Percentiles rank a stretch among this genome's conserved stretches.
These are phyloP conservation scores for Heterochromis multidens DNA, from an alignment of 2,113 vertebrate genomes.

Conservation along the genomic window DNA sequence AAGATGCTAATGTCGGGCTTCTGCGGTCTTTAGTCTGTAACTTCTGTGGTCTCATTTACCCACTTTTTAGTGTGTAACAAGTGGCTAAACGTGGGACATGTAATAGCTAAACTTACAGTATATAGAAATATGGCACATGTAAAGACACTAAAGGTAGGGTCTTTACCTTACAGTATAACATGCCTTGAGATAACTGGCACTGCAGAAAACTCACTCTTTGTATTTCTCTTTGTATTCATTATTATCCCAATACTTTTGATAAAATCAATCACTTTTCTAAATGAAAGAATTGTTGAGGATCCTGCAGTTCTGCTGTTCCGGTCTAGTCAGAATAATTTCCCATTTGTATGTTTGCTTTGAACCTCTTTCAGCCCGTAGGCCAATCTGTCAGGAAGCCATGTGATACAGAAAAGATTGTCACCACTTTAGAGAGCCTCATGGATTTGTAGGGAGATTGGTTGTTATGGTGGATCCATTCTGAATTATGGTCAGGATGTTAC, in stretches of 20 bases:
- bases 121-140: background rate
- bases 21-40: accelerated
- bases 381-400: background rate
- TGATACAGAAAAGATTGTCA: background rate
- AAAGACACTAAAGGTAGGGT: background rate
- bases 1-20: background rate
- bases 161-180: background rate
- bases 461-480: background rate
- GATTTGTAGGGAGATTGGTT: background rate
- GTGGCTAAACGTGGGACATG: background rate
- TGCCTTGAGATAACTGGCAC: background rate
- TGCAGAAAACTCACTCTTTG: background rate
- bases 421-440: background rate
- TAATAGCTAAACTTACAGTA: background rate
- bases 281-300: background rate
- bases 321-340: background rate
- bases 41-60: background rate
- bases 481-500: background rate
- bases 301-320: background rate
- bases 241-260: background rate
- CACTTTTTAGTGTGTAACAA: background rate
- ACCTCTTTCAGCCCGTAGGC: background rate
- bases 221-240: background rate
- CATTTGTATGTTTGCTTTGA: slow-evolving; percentile 15
- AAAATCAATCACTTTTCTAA: background rate